Base-by-base conservation (phyloP, 2,888 invertebrate species). In the Aelia acuminata region DNA sequence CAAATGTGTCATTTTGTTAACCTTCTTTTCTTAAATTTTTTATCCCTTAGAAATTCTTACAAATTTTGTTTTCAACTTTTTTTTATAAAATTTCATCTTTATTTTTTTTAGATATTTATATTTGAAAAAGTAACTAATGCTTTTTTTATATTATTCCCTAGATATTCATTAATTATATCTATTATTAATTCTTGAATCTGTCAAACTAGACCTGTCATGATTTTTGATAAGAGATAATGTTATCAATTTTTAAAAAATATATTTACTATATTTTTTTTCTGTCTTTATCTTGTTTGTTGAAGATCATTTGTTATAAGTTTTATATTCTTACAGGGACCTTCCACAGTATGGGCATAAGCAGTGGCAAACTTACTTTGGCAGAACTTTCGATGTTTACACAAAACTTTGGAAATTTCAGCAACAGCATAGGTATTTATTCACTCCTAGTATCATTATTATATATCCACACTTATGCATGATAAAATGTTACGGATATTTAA, bases 341-440 rank as follows among this genome's bases (percentile, higher is more conserved):
- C 98, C 99, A 63, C 98, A 98, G 92, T 98, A 98, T 93, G 98
- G 98, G 26, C 98, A 98, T 93, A 98, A 97, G 92, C 98, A 98
- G 93, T 99, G 98, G 98, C 98, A 98, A 93, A 96, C 97, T 22
- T 98, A 99, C 93, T 99, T 99, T 93, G 98, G 98, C 39, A 94
- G 98, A 91, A 98, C 98, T 47, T 99, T 99, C 93, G 99, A 99
- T 93, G 97, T 98, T 89, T 99, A 98, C 93, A 98, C 98, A 50
- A 98, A 98, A 93, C 94, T 99, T 89, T 99, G 99, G 99, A 98
- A 98, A 93, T 99, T 98, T 92, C 99, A 99, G 93, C 98, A 99
- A 92, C 98, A 98, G 92, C 98, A 99, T 93, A 95, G 98, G 93
- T 95, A 92, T 43, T 47, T 47, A 5, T 48, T 31, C n/a, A n/a